Conservation (phyloP, 2,797 vertebrate genomes). For the Garrulus glandarius region DNA sequence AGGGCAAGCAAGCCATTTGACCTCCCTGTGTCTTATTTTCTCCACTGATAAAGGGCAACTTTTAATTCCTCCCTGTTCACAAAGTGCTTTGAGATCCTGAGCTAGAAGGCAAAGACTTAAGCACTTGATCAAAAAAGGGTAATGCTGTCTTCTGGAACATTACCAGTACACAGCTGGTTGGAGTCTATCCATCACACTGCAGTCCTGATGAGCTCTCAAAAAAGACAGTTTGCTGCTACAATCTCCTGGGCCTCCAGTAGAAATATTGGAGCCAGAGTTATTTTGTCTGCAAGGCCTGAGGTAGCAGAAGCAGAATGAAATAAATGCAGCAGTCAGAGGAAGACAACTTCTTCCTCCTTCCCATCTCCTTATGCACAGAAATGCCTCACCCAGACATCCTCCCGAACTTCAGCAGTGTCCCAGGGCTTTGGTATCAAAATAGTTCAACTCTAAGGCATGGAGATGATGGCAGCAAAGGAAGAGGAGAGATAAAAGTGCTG, state of each 20-base stretch:
- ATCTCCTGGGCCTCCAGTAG: neutral
- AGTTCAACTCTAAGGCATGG: neutral
- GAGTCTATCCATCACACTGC: conserved; percentile 26
- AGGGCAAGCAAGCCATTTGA: neutral
- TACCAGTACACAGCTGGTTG: neutral
- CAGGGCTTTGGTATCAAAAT: neutral
- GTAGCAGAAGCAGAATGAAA: neutral
- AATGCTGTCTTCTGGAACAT: conserved; percentile 26
- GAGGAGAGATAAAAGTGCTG: neutral
- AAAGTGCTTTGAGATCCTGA: conserved; percentile 10
- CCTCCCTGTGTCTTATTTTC: neutral
- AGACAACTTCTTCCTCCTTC: neutral
- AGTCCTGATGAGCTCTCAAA: conserved; percentile 20
- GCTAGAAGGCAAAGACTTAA: neutral
- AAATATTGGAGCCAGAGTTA: neutral
- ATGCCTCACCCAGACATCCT: neutral
- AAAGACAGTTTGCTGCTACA: conserved; percentile 18
- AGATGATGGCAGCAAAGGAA: neutral
- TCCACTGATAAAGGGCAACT: neutral
- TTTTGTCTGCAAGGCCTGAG: neutral
- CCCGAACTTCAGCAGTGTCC: neutral
- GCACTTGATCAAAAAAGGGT: neutral
- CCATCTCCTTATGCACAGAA: neutral
- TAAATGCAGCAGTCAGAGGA: neutral
- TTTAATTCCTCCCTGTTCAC: neutral